Base-by-base conservation (phyloP, 37 sponge, comb jelly and placozoan genomes). In the Aplysina aerophoba region DNA sequence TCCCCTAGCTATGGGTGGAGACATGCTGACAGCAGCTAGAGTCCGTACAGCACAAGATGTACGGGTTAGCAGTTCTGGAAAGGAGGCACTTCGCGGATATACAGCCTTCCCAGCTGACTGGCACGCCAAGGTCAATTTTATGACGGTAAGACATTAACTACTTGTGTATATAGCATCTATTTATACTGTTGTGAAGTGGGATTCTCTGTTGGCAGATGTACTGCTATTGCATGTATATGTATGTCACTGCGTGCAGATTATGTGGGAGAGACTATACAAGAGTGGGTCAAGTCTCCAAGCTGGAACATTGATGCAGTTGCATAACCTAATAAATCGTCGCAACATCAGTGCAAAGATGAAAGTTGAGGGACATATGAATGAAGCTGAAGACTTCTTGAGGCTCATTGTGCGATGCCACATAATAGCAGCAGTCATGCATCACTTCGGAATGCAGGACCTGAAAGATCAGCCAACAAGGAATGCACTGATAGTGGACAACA, bases 101-200 rank as follows among this genome's bases (percentile, higher is more conserved):
- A 31, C 53, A 1, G 75, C 85, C 1, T 60, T 61, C 8, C 14
- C 22, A 24, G 30, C 61, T 24, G 85, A 85, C 38, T 85, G 85
- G 85, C 85, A 85, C 50, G 85, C 85, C 15, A 62, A 85, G 27
- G 57, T 61, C 2, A 85, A 55, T 55, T 66, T 83, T 44, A 16
- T 83, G 21, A 59, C 55, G 81, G 81, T 81, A 22, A 34, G n/a
- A 56, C 44, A 54, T 57, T 54, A 55, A 80, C n/a, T 61, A 73
- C 50, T 44, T 44, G 8, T 44, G 50, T 44, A 44, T 44, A 44
- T n/a, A n/a, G n/a, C n/a, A n/a, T n/a, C n/a, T n/a, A n/a, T n/a
- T n/a, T n/a, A n/a, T n/a, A n/a, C n/a, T n/a, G n/a, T n/a, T n/a
- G n/a, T n/a, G n/a, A n/a, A n/a, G n/a, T n/a, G n/a, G n/a, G n/a